Percentiles rank a stretch among this genome's conserved stretches.
These are phyloP conservation scores for Caenorhabditis auriculariae DNA, from an alignment of 2,888 invertebrate genomes.

Conservation along the genomic window DNA sequence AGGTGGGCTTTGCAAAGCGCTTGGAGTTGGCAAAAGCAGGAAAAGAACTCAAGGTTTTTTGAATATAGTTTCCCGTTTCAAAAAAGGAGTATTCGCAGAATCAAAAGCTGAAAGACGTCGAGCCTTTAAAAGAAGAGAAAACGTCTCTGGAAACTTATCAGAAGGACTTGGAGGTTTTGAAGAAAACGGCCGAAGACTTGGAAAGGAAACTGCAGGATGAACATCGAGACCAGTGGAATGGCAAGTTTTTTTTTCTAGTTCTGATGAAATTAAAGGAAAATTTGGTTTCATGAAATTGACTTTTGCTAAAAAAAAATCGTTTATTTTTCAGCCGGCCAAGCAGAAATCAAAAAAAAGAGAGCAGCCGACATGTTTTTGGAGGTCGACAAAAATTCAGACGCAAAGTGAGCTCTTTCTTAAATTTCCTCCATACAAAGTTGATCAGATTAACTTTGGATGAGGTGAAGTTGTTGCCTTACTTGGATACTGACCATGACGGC, in stretches of 20 bases:
- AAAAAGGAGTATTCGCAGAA: constrained; percentile 66
- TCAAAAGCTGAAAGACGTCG: constrained; percentile 71
- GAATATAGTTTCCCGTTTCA: neutral
- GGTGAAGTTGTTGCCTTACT: constrained; percentile 73
- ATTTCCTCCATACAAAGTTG: constrained; percentile 4
- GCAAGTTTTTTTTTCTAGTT: neutral
- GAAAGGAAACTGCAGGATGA: constrained; percentile 73
- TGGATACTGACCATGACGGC: constrained; percentile 88
- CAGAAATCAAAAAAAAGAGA: constrained; percentile 53
- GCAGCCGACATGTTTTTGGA: constrained; percentile 72
- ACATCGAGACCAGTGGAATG: constrained; percentile 65
- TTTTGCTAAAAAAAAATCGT: neutral
- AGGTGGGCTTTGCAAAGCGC: constrained; percentile 78
- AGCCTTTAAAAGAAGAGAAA: constrained; percentile 73
- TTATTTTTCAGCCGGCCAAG: constrained; percentile 70
- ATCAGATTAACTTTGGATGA: constrained; percentile 70
- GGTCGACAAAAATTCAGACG: constrained; percentile 81
- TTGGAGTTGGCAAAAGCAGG: constrained; percentile 77
- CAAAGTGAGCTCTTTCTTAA: constrained; percentile 64
- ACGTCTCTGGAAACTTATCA: constrained; percentile 75
- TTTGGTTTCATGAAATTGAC: neutral
- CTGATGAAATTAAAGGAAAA: neutral
- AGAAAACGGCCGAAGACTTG: constrained; percentile 76
- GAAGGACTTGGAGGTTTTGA: constrained; percentile 62
- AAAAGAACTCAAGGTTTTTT: constrained; percentile 74